Base-by-base conservation (phyloP, 2,113 vertebrate genomes). In the Hystrix brachyura region DNA sequence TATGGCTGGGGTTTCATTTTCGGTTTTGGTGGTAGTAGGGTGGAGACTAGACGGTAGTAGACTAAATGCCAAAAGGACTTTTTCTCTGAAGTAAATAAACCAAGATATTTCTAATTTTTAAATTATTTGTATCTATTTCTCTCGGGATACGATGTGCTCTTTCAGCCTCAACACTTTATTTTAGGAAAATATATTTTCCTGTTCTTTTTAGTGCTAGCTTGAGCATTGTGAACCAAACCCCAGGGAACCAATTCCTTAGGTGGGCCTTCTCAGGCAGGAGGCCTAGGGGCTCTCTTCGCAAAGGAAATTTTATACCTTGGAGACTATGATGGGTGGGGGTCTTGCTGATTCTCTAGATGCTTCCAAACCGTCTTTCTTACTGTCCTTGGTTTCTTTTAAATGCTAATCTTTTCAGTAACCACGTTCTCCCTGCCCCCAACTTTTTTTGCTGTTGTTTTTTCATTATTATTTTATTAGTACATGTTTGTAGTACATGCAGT, bases 51-150 rank as follows among this genome's bases (percentile, higher is more conserved):
- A 38, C 38, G 38, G 38, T 74, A 27, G 25, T 55, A 38, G 32
- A 11, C 18, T 60, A 72, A 74, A 62, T 83, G 25, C 76, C 53
- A 69, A 80, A 81, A 87, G 21, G 19, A 88, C 1, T 21, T 8
- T 62, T 79, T 80, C 48, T 46, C 83, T 81, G 11, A 96, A 82
- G 53, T 62, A 53, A 74, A 62, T 53, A 82, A 55, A 76, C 23
- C 59, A 67, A 46, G 27, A 67, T 91, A 74, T 86, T 88, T 95
- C 60, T 93, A 38, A 27, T 64, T 93, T 46, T 84, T 90, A 43
- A 34, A 67, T 90, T 65, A 81, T 82, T 92, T 87, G 7, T 72
- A 79, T 90, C 18, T 62, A 23, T n/a, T 55, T 92, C 92, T 82
- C 48, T 91, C 84, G 43, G 46, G 94, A 48, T 23, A 74, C n/a